Percentiles rank a stretch among this genome's conserved stretches.
These are phyloP conservation scores for Seriola quinqueradiata DNA, from an alignment of 2,113 vertebrate species.

Conservation along the genomic window DNA sequence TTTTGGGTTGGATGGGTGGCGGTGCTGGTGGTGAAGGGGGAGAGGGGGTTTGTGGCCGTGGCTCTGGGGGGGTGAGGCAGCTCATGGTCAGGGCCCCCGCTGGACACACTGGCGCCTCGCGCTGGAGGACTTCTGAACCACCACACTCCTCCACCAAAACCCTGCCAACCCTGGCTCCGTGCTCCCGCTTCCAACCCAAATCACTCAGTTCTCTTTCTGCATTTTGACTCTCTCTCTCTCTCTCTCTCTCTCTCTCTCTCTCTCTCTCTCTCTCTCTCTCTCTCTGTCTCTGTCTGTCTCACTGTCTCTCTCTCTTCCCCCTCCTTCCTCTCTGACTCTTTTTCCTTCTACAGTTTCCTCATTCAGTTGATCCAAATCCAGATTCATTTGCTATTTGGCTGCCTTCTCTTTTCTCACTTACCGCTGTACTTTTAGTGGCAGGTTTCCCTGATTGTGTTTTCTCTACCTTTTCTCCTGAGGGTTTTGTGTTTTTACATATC, in stretches of 20 bases:
- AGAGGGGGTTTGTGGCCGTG: constrained; percentile 80
- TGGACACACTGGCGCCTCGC: constrained; percentile 90
- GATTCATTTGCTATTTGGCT: constrained; percentile 69
- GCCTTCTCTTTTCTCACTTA: constrained; percentile 36
- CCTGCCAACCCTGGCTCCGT: constrained; percentile 84
- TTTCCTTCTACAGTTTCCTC: constrained; percentile 67
- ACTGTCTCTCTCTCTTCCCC: constrained; percentile 34
- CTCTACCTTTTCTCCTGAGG: constrained; percentile 49
- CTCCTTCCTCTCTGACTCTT: constrained; percentile 46
- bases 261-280: constrained; percentile 41
- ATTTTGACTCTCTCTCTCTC: constrained; percentile 61
- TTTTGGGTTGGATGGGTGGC: constrained; percentile 80
- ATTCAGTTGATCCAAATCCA: constrained; percentile 62
- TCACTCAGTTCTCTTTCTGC: constrained; percentile 76
- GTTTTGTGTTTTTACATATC: constrained; percentile 57
- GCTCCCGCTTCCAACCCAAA: constrained; percentile 81
- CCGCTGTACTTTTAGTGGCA: constrained; percentile 46
- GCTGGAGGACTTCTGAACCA: constrained; percentile 92
- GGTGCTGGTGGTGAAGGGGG: constrained; percentile 75
- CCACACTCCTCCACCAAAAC: constrained; percentile 89
- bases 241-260: constrained; percentile 45
- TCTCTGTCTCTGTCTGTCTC: constrained; percentile 32
- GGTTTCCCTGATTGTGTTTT: constrained; percentile 53
- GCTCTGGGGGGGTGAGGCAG: constrained; percentile 83
- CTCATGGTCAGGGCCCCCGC: constrained; percentile 88